Evolutionary conservation across 2,113 vertebrate genomes (phyloP).

Genomic region (Alethe castanea): DNA sequence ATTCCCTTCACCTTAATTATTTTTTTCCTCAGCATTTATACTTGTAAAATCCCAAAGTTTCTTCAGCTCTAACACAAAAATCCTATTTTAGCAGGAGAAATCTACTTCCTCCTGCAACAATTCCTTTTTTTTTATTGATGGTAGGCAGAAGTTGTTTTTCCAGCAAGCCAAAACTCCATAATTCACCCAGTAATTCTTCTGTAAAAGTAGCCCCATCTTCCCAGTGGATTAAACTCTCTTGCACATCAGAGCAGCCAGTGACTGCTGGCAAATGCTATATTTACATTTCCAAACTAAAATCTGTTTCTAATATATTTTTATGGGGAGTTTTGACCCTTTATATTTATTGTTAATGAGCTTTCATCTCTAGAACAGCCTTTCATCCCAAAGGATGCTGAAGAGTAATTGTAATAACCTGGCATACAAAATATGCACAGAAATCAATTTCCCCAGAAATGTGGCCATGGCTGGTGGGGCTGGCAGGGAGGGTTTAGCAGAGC

Average conservation of each 20-base stretch:
- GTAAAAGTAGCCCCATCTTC: slow-evolving; percentile 22
- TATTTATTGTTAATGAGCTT: slow-evolving; percentile 65
- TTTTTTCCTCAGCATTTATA: background rate
- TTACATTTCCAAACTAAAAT: slow-evolving; percentile 60
- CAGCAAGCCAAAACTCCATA: background rate
- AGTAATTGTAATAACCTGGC: slow-evolving; percentile 54
- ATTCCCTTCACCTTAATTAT: background rate
- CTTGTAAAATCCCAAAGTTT: background rate
- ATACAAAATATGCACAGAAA: slow-evolving; percentile 33
- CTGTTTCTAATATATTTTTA: slow-evolving; percentile 64
- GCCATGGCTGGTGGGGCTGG: background rate
- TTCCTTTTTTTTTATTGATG: background rate
- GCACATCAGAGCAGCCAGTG: slow-evolving; percentile 15
- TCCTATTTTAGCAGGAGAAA: background rate
- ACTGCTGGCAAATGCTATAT: slow-evolving; percentile 42
- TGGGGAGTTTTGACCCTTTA: slow-evolving; percentile 57
- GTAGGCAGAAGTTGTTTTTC: background rate
- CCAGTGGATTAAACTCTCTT: slow-evolving; percentile 15
- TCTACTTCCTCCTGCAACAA: background rate
- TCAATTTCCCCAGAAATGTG: slow-evolving; percentile 7
- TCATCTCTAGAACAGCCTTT: slow-evolving; percentile 44
- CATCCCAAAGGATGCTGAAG: slow-evolving; percentile 55
- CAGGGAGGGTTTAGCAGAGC: background rate
- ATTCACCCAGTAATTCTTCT: slow-evolving; percentile 15
- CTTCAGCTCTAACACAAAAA: background rate